phyloP scores from a whole-genome alignment of 2,797 vertebrate genomes.

The Cuculus canorus region DNA sequence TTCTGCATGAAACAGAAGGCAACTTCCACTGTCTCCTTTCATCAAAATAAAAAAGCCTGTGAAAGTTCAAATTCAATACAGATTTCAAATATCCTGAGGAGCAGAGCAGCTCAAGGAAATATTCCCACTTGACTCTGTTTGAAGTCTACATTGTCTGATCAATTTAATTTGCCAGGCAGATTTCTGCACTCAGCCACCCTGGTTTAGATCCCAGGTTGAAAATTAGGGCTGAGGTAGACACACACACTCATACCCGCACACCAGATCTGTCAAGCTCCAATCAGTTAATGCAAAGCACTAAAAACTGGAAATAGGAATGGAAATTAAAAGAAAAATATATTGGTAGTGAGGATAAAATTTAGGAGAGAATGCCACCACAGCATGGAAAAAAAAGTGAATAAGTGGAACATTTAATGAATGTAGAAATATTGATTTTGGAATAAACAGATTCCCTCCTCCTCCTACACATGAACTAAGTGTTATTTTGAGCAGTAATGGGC shows the following conservation, averaged over 20 bases:
- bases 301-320: conserved; percentile 45
- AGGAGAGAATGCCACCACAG: conserved; percentile 29
- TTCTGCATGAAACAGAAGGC: conserved; percentile 38
- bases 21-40: conserved; percentile 60
- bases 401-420: conserved; percentile 57
- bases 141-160: conserved; percentile 54
- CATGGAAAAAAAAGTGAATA: conserved; percentile 27
- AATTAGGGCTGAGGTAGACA: conserved; percentile 1
- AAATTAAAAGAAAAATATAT: conserved; percentile 25
- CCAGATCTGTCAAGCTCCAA: conserved; percentile 14
- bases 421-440: conserved; percentile 72
- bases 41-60: conserved; percentile 50
- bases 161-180: conserved; percentile 63
- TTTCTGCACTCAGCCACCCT: conserved; percentile 11
- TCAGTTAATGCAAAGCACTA: conserved; percentile 2
- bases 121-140: conserved; percentile 55
- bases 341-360: conserved; percentile 36
- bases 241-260: neutral
- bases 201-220: conserved; percentile 13
- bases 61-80: conserved; percentile 59
- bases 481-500: conserved; percentile 50
- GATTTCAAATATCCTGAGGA: conserved; percentile 54
- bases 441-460: conserved; percentile 62
- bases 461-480: conserved; percentile 53
- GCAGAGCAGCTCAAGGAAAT: conserved; percentile 56